Evolutionary conservation across 2,888 invertebrate genomes (phyloP).

Genomic region (Spodoptera exigua): DNA sequence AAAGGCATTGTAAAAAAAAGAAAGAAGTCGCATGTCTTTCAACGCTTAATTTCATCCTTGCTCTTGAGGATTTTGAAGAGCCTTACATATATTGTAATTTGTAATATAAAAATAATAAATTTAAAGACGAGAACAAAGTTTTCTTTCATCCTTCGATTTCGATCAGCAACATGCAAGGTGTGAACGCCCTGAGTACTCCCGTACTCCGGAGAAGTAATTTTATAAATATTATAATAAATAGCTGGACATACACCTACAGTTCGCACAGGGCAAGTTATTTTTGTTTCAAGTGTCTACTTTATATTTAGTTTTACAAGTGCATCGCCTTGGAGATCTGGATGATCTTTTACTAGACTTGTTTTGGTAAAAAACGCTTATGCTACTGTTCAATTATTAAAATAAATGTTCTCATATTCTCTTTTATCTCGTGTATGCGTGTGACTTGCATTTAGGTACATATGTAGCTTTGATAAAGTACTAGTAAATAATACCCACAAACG

Average conservation of each 20-base stretch:
- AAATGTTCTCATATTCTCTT: background rate
- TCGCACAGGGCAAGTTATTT: conserved; percentile 44
- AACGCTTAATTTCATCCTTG: no score
- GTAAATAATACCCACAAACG: conserved; percentile 1
- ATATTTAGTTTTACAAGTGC: conserved; percentile 53
- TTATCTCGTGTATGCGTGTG: background rate
- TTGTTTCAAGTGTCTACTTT: conserved; percentile 33
- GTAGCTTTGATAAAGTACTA: background rate
- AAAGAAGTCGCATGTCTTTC: no score
- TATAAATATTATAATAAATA: conserved; percentile 16
- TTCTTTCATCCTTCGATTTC: no score
- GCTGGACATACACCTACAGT: conserved; percentile 16
- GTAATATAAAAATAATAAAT: no score
- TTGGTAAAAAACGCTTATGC: conserved; percentile 4
- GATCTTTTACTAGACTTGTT: conserved; percentile 23
- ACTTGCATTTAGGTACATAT: background rate
- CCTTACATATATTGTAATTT: no score
- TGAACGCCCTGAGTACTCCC: conserved; percentile 12
- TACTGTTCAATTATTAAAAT: background rate
- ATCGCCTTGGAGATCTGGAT: conserved; percentile 31
- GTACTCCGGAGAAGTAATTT: conserved; percentile 4
- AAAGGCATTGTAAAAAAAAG: no score
- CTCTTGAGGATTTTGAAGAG: no score
- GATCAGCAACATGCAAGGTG: background rate
- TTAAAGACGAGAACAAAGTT: no score